Evolutionary conservation across 2,797 vertebrate species (phyloP), one percentile per base, ranked within the genome.

Genomic region (Paedocypris micromegethes): DNA sequence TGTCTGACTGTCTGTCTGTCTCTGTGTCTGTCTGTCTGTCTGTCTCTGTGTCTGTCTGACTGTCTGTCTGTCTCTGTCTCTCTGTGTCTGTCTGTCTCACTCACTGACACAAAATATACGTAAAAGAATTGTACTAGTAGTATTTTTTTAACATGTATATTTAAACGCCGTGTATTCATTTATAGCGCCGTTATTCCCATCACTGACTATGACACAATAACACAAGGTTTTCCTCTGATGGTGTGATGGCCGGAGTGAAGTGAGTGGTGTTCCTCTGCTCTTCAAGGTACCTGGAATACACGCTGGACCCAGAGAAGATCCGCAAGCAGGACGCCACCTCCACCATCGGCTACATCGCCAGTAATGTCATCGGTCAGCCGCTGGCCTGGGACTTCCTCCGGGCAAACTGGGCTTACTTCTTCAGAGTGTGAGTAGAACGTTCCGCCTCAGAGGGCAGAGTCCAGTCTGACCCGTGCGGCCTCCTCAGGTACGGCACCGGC

Each of bases 381-480:
- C 85, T 99, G 81, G 91, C 78, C 61, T 99, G 96, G 96, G 90
- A 95, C 78, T 99, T 99, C 42, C 38, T 98, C 75, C 86, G 90
- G 47, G 59, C 50, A 41, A 90, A 85, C 70, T 98, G 93, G 95
- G 79, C 46, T 41, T 83, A 53, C 0, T 78, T 98, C 51, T 95
- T 88, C 58, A 9, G 49, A 5, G 83, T 91, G 96, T 98, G 86
- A 94, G 96, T 64, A n/a, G 45, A 5, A 37, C 44, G 42, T 37
- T 55, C 47, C 7, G 8, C n/a, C 5, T 6, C 47, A 9, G 23
- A 23, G 23, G 1, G 23, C 23, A 23, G 23, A 23, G 23, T 1
- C 23, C 23, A 23, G 23, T 23, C 23, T 23, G 23, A 23, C 23
- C 23, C 23, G 23, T 23, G 23, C 23, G 43, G 45, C 5, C 67